A percentile compares a stretch with the other conserved stretches of the same genome.
Evolutionary conservation across 2,797 vertebrate species (phyloP).

Genomic region (Sebastes oblongus): DNA sequence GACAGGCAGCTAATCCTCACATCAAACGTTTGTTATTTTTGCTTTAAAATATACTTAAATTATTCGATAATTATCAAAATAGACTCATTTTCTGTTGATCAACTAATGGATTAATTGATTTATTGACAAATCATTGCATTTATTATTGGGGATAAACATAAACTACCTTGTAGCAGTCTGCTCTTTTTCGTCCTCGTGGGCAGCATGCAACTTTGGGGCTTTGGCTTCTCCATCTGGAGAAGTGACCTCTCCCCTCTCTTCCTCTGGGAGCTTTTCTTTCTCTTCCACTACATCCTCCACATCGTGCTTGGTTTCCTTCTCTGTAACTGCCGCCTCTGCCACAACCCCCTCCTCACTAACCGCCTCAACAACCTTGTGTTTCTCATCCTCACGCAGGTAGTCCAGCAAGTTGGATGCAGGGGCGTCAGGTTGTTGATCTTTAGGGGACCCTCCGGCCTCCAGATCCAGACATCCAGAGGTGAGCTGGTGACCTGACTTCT

Average conservation of each 20-base stretch:
- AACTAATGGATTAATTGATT: not conserved
- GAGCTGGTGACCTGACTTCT: constrained; percentile 57
- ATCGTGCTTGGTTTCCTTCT: constrained; percentile 30
- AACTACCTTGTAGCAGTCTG: constrained; percentile 57
- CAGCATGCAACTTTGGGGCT: constrained; percentile 4
- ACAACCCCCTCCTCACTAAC: constrained; percentile 6
- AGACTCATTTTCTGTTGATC: not conserved
- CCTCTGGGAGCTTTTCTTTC: constrained; percentile 24
- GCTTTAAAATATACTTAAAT: not conserved
- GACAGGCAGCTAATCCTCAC: not conserved
- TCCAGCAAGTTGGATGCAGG: constrained; percentile 43
- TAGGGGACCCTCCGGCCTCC: constrained; percentile 44
- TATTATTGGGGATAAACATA: not conserved
- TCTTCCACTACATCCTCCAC: constrained; percentile 29
- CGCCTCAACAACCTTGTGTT: constrained; percentile 8
- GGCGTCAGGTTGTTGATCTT: constrained; percentile 32
- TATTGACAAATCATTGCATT: not conserved
- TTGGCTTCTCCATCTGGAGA: constrained; percentile 22
- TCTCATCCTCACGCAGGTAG: constrained; percentile 58
- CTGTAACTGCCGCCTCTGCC: constrained; percentile 4
- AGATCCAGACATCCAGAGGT: constrained; percentile 24
- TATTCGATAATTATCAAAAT: not conserved
- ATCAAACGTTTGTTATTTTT: not conserved
- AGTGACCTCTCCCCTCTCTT: constrained; percentile 28
- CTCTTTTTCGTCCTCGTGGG: constrained; percentile 30